A percentile compares a stretch with the other conserved stretches of the same genome.
Conservation (phyloP, 2,113 vertebrate genomes). For the Dolichotis patagonum region DNA sequence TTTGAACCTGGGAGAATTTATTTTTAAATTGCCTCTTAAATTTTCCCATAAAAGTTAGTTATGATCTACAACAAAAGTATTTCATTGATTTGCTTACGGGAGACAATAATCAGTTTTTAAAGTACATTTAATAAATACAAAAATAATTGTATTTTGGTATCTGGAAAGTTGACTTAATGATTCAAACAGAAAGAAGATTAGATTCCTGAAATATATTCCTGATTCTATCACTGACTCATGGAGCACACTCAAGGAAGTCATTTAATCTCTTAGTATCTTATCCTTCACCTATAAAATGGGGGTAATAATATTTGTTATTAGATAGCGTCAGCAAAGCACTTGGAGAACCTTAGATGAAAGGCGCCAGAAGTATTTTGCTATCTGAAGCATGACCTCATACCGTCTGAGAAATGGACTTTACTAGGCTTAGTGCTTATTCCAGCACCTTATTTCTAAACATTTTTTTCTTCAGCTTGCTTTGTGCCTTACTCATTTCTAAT, state of each 20-base stretch:
- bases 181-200: slow-evolving; percentile 48
- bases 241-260: slow-evolving; percentile 8
- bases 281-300: slow-evolving; percentile 66
- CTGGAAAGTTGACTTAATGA: slow-evolving; percentile 59
- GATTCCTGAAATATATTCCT: slow-evolving; percentile 62
- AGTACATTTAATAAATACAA: slow-evolving; percentile 35
- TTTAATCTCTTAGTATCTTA: slow-evolving; percentile 58
- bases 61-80: background rate
- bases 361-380: slow-evolving; percentile 50
- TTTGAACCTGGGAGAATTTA: slow-evolving; percentile 28
- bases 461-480: slow-evolving; percentile 6
- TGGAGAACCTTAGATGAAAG: slow-evolving; percentile 50
- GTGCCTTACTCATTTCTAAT: background rate
- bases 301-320: slow-evolving; percentile 70
- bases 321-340: slow-evolving; percentile 62
- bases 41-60: background rate
- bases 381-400: slow-evolving; percentile 71
- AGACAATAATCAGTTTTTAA: slow-evolving; percentile 26
- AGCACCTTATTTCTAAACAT: background rate
- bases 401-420: slow-evolving; percentile 37
- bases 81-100: slow-evolving; percentile 52
- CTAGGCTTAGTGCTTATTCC: slow-evolving; percentile 23
- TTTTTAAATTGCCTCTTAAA: slow-evolving; percentile 56
- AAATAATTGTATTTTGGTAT: slow-evolving; percentile 22
- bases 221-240: slow-evolving; percentile 3